A percentile compares a stretch with the other conserved stretches of the same genome.
Conservation (phyloP, 2,888 invertebrate genomes). For the Drosophila kambysellisi region DNA sequence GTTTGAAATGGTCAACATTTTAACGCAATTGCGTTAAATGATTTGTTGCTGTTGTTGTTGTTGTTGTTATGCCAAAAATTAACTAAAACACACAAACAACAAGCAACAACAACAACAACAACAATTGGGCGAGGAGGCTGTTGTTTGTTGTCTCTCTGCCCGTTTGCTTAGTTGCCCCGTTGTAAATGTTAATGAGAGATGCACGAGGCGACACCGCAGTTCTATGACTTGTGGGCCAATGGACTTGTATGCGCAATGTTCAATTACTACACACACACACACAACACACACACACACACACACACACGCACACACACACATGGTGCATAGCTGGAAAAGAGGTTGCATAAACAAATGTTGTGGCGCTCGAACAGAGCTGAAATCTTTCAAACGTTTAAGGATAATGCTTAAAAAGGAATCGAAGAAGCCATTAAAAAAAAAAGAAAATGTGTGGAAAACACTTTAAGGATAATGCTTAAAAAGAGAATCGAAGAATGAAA, state of each 20-base stretch:
- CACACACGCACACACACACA: background rate
- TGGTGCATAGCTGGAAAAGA: constrained; percentile 1
- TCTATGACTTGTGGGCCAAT: constrained; percentile 52
- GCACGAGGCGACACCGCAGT: constrained; percentile 60
- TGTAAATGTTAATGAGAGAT: constrained; percentile 76
- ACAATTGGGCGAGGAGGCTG: constrained; percentile 12
- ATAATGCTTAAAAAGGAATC: background rate
- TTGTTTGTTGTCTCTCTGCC: constrained; percentile 23
- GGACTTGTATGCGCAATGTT: constrained; percentile 34
- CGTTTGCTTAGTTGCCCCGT: constrained; percentile 22
- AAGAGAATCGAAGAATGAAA: too few relatives aligned
- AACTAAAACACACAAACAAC: constrained; percentile 12
- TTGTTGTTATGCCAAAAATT: constrained; percentile 25
- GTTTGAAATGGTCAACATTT: constrained; percentile 67
- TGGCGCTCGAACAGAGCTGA: background rate
- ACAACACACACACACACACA: constrained; percentile 10
- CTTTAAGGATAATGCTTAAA: background rate
- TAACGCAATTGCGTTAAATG: constrained; percentile 80
- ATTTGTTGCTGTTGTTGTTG: constrained; percentile 34
- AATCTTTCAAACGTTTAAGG: background rate
- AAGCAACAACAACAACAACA: constrained; percentile 2
- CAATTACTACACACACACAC: constrained; percentile 18
- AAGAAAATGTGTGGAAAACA: background rate
- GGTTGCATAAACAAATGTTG: background rate
- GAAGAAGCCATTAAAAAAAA: too few relatives aligned